Evolutionary conservation across 1,140 invertebrate species (phyloP).

Genomic region (Patella vulgata): DNA sequence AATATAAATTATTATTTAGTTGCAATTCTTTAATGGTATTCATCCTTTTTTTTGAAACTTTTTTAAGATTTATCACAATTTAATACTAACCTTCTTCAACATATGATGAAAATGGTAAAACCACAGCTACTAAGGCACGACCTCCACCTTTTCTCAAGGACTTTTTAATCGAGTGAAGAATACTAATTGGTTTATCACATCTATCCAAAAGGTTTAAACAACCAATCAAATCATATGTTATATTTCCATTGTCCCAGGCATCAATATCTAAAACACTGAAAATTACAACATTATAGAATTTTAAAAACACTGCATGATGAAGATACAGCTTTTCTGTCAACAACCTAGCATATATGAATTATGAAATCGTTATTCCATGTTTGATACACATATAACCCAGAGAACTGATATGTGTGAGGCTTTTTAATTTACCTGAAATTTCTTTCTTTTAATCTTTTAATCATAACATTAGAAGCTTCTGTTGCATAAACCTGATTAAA

Average conservation of each 20-base stretch:
- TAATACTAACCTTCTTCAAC: constrained; percentile 80
- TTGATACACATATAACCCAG: too few species aligned
- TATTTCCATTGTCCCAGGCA: constrained; percentile 72
- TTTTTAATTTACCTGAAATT: constrained; percentile 85
- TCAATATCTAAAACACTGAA: constrained; percentile 81
- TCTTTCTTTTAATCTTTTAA: constrained; percentile 75
- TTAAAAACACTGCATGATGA: too few species aligned
- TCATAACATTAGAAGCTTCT: constrained; percentile 87
- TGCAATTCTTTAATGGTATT: too few species aligned
- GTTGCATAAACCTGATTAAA: constrained; percentile 81
- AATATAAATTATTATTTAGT: too few species aligned
- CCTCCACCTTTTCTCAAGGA: constrained; percentile 76
- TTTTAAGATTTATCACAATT: too few species aligned
- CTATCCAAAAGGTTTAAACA: constrained; percentile 92
- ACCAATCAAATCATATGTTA: constrained; percentile 81
- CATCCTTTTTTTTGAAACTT: too few species aligned
- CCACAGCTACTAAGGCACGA: constrained; percentile 81
- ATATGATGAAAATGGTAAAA: constrained; percentile 89
- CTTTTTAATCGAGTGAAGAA: constrained; percentile 76
- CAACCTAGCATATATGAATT: too few species aligned
- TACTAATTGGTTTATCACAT: constrained; percentile 80
- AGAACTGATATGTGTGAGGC: too few species aligned
- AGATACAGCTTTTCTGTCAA: too few species aligned
- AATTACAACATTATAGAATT: constrained; percentile 25
- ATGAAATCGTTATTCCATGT: too few species aligned